These are phyloP conservation scores for Macrosiphum euphorbiae DNA, from an alignment of 2,888 invertebrate species.

Conservation along the genomic window DNA sequence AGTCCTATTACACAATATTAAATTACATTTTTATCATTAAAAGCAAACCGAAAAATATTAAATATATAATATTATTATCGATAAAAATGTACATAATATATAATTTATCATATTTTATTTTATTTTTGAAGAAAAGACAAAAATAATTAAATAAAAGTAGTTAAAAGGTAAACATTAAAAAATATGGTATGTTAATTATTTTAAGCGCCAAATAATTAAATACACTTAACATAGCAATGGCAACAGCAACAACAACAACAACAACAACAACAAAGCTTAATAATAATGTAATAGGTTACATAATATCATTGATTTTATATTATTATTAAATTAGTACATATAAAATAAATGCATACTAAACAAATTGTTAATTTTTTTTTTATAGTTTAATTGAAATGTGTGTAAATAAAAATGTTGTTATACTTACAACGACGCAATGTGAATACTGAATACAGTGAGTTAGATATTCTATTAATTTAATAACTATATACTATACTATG, in stretches of 20 bases:
- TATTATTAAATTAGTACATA: neutral
- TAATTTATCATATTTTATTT: neutral
- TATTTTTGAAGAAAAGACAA: conserved; percentile 13
- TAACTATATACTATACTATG: neutral
- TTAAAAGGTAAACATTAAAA: neutral
- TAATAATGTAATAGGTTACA: neutral
- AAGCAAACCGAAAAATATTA: neutral
- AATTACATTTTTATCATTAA: conserved; percentile 5
- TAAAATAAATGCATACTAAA: neutral
- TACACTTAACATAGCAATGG: neutral
- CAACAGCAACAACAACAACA: conserved; percentile 16
- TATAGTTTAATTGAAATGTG: neutral
- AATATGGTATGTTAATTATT: neutral
- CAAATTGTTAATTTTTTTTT: neutral
- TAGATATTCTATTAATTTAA: neutral
- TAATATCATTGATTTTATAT: neutral
- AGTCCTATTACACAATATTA: conserved; percentile 1
- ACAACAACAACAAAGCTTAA: conserved; percentile 37
- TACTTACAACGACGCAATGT: neutral
- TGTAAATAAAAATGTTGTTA: neutral
- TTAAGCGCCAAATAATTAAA: neutral
- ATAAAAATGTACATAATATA: neutral
- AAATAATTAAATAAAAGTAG: neutral
- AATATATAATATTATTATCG: neutral
- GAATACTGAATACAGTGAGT: neutral